Base-by-base conservation (phyloP, 1,140 invertebrate species). In the Macrobrachium rosenbergii region DNA sequence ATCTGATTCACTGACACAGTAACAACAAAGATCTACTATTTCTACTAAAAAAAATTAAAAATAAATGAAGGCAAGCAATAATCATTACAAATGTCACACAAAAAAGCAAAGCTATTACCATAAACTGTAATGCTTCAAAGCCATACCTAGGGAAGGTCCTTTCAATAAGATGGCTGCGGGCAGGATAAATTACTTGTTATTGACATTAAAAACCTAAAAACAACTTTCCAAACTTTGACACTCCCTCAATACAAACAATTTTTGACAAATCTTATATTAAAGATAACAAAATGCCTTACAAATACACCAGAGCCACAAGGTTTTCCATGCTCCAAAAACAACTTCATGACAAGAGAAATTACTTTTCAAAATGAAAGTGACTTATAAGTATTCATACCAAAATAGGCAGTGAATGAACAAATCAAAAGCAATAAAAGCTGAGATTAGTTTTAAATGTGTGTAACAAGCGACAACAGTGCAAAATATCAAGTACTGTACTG, bases 111-210 rank as follows among this genome's bases (percentile, higher is more conserved):
- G 52, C 52, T 52, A 52, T 5, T 52, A 52, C 52, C 52, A 52
- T 52, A 52, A 52, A 19, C 43, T 23, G 72, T 82, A 73, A 73
- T 28, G 10, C 67, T 37, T 52, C 63, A 58, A 90, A 92, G 91
- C 91, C 93, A 93, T 96, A 96, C 96, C 96, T 96, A 94, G 96
- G 96, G 93, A 96, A 96, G 90, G 96, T 96, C 95, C 96, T 94
- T 94, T 96, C 96, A 94, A 95, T 94, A 92, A 96, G 95, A 93
- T 96, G 96, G 95, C 96, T 96, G 94, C 92, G 93, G 77, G 89
- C 58, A 79, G 82, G 63, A 82, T 59, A 72, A 87, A 77, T 14
- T 59, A 43, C 5, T 16, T 14, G 16, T 72, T 28, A 72, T 72
- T 67, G 23, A 67, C 64, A 43, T 72, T 72, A 72, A 72, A 72